These are phyloP conservation scores for Cyrtodaria siliqua DNA, from an alignment of 2,888 invertebrate species.

Conservation along the genomic window DNA sequence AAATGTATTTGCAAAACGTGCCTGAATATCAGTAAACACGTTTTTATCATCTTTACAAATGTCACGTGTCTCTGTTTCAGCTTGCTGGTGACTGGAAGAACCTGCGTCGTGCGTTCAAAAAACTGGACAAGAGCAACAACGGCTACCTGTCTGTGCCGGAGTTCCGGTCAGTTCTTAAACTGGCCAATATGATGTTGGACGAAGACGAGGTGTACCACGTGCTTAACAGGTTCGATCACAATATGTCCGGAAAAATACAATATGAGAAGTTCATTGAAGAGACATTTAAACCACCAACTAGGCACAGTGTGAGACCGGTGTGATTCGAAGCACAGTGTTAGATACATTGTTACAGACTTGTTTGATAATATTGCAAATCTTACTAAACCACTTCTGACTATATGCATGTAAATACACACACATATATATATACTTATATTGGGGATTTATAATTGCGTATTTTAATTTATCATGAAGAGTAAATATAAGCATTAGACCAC, in stretches of 20 bases:
- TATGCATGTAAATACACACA: too few species aligned
- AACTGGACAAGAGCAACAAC: conserved; percentile 79
- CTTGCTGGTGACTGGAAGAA: conserved; percentile 85
- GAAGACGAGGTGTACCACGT: conserved; percentile 85
- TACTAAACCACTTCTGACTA: too few species aligned
- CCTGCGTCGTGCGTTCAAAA: conserved; percentile 83
- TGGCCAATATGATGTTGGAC: conserved; percentile 83
- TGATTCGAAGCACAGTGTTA: conserved; percentile 11
- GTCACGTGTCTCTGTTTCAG: too few species aligned
- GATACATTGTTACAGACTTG: too few species aligned
- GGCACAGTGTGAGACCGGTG: conserved; percentile 72
- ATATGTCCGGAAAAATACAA: conserved; percentile 82
- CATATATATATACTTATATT: too few species aligned
- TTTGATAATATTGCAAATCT: too few species aligned
- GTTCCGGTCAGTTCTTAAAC: conserved; percentile 84
- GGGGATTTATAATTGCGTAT: too few species aligned
- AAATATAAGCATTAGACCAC: too few species aligned
- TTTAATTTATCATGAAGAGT: too few species aligned
- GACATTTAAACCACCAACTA: conserved; percentile 78
- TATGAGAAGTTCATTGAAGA: conserved; percentile 84
- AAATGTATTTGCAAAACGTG: too few species aligned
- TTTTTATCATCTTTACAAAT: too few species aligned
- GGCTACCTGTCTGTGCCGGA: conserved; percentile 83
- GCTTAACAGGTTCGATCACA: conserved; percentile 83
- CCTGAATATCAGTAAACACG: too few species aligned